A percentile compares a stretch with the other conserved stretches of the same genome.
phyloP scores from a whole-genome alignment of 2,797 vertebrate genomes.

The Notoglanidium macrostoma region DNA sequence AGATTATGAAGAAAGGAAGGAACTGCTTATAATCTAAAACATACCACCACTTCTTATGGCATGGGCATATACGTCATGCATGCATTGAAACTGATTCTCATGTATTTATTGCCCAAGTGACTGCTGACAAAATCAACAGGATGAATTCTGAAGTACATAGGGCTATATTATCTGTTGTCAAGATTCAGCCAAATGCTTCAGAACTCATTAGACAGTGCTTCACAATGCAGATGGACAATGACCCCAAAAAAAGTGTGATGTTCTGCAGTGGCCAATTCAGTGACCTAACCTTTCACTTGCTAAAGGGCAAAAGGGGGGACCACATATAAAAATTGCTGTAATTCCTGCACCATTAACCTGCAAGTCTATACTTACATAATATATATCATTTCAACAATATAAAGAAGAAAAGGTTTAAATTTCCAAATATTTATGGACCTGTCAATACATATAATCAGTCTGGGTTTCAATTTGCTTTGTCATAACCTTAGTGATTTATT shows the following conservation, averaged over 20 bases:
- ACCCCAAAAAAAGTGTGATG: too few relatives aligned
- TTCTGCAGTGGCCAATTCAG: neutral
- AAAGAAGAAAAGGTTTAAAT: neutral
- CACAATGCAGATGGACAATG: neutral
- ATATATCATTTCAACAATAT: neutral
- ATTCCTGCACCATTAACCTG: conserved; percentile 58
- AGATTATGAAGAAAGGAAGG: neutral
- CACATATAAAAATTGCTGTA: conserved; percentile 4
- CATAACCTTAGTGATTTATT: neutral
- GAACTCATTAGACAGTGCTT: neutral
- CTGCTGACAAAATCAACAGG: too few relatives aligned
- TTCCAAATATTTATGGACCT: neutral
- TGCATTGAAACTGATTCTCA: too few relatives aligned
- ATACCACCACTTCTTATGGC: neutral
- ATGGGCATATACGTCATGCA: too few relatives aligned
- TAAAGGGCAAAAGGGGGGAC: too few relatives aligned
- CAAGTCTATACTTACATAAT: neutral
- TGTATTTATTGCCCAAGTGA: too few relatives aligned
- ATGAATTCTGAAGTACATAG: neutral
- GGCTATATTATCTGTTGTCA: neutral
- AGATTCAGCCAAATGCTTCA: neutral
- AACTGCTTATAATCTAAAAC: neutral
- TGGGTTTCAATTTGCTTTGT: neutral
- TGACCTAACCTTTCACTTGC: too few relatives aligned
- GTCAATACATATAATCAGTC: neutral